Base-by-base conservation (phyloP, 2,113 vertebrate genomes). In the Peromyscus leucopus region DNA sequence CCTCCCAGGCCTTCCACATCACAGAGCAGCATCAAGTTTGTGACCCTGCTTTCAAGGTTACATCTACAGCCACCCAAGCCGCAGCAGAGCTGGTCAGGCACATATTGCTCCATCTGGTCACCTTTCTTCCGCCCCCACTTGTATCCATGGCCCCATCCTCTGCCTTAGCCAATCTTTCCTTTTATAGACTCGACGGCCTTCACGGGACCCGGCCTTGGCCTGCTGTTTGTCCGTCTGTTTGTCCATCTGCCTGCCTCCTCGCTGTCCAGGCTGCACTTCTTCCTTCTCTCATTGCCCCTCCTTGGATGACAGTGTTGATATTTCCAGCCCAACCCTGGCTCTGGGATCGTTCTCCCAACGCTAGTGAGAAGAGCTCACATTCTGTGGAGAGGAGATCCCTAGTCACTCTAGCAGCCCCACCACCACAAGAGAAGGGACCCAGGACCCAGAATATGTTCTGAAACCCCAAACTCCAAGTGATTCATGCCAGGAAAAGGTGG, bases 401-500 rank as follows among this genome's bases (percentile, higher is more conserved):
- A 42, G 59, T 42, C 51, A 13, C 48, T 2, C 46, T 33, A 46
- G 16, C 33, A 26, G 1, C 15, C 46, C 22, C 8, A 39, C 19
- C 8, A 0, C 8, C 19, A 26, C 74, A 3, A 42, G 9, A 75
- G 74, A 75, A 10, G 22, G 24, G 19, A 21, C 61, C 57, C 65
- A 39, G 15, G 61, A 42, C 21, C 12, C 0, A 2, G 7, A 24
- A 33, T n/a, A 36, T 46, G 8, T 10, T 0, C 28, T 0, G 46
- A 85, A 69, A 89, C 42, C 42, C 79, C 11, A 42, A 63, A 28
- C 11, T 6, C 42, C 3, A 36, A 46, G 46, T 57, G 87, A 61
- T 17, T 13, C 7, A 4, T 31, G 46, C 10, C n/a, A 11, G 51
- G 80, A n/a, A 39, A 84, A 69, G 51, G 22, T 4, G 39, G 55